These are phyloP conservation scores for Seriola aureovittata DNA, from an alignment of 2,113 vertebrate genomes.

Conservation along the genomic window DNA sequence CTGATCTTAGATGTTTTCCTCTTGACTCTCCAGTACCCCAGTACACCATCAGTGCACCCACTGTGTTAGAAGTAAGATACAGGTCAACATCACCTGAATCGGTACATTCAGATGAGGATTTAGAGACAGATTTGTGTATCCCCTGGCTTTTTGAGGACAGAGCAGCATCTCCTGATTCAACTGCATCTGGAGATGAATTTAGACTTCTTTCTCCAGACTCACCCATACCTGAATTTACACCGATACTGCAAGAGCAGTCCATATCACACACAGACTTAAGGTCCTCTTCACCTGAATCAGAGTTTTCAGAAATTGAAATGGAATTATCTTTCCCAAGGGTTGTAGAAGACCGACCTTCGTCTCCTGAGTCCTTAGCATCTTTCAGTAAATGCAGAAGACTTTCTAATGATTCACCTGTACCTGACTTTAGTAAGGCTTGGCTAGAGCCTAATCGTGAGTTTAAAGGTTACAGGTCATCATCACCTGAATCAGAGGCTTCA, in stretches of 20 bases:
- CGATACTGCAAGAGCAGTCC: neutral
- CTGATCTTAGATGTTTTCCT: no score
- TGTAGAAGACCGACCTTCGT: slow-evolving; percentile 29
- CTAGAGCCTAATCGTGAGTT: neutral
- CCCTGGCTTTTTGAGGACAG: slow-evolving; percentile 42
- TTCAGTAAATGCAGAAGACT: slow-evolving; percentile 7
- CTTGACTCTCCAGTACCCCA: no score
- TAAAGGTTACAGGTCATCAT: slow-evolving; percentile 17
- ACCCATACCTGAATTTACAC: slow-evolving; percentile 66
- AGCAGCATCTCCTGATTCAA: slow-evolving; percentile 55
- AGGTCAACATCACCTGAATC: slow-evolving; percentile 23
- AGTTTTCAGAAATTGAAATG: slow-evolving; percentile 39
- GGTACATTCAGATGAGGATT: slow-evolving; percentile 41
- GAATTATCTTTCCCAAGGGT: slow-evolving; percentile 4
- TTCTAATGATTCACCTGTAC: slow-evolving; percentile 53
- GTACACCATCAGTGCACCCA: no score
- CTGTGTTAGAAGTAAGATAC: no score
- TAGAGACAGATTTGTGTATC: slow-evolving; percentile 41
- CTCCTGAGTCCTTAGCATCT: slow-evolving; percentile 42
- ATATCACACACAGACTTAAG: slow-evolving; percentile 3
- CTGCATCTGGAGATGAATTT: slow-evolving; percentile 36
- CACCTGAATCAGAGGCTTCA: no score
- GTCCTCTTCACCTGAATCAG: slow-evolving; percentile 45
- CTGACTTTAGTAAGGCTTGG: slow-evolving; percentile 24
- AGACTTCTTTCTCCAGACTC: slow-evolving; percentile 70